These are phyloP conservation scores for Rhingia rostrata DNA, from an alignment of 2,888 invertebrate genomes.

Conservation along the genomic window DNA sequence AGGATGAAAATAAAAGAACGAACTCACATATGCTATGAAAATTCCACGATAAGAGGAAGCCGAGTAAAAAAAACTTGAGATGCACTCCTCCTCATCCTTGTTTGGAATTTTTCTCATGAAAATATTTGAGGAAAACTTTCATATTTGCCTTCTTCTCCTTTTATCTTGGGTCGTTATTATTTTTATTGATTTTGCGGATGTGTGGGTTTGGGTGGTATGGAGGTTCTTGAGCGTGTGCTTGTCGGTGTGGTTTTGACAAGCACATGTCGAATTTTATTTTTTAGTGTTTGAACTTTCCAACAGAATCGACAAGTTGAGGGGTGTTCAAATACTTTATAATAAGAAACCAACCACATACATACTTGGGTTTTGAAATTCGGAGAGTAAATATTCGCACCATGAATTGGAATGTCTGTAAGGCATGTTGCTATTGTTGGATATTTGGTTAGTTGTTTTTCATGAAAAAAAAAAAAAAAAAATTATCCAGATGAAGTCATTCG, in stretches of 20 bases:
- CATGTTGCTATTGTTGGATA: too few species aligned
- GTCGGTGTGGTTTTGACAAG: slow-evolving; percentile 50
- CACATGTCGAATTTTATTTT: slow-evolving; percentile 56
- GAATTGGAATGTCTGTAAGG: background rate
- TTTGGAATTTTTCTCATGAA: slow-evolving; percentile 67
- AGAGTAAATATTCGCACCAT: background rate
- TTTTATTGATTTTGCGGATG: slow-evolving; percentile 66
- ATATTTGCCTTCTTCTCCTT: slow-evolving; percentile 61
- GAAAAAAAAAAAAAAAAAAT: too few species aligned
- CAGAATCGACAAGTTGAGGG: slow-evolving; percentile 37
- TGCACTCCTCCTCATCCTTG: slow-evolving; percentile 24
- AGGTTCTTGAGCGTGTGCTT: slow-evolving; percentile 25
- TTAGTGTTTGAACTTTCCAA: slow-evolving; percentile 48
- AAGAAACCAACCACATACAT: background rate
- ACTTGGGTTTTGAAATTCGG: background rate
- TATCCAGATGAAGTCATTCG: too few species aligned
- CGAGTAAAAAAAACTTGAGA: slow-evolving; percentile 29
- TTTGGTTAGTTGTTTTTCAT: too few species aligned
- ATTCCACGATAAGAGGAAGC: slow-evolving; percentile 53
- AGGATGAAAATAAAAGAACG: slow-evolving; percentile 4
- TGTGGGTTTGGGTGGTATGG: background rate
- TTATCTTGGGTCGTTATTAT: slow-evolving; percentile 70
- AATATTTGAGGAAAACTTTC: slow-evolving; percentile 69
- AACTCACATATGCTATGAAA: slow-evolving; percentile 58
- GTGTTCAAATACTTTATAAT: slow-evolving; percentile 26